Evolutionary conservation across 2,888 invertebrate genomes (phyloP).

Genomic region (Scaptomyza caliginosa): DNA sequence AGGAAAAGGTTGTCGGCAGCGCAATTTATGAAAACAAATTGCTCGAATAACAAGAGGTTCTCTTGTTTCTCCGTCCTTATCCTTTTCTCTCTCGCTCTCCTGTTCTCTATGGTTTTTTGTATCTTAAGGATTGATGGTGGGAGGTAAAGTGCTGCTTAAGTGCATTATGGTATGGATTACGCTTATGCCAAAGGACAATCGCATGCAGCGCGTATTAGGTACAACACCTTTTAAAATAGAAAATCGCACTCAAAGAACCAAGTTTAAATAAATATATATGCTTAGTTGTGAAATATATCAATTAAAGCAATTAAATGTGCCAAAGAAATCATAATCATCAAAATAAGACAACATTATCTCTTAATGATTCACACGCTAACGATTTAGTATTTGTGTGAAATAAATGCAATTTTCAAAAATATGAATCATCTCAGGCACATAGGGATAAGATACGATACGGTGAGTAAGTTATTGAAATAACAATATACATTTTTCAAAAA

Average conservation of each 20-base stretch:
- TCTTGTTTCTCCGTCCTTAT: slow-evolving; percentile 7
- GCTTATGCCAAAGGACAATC: slow-evolving; percentile 17
- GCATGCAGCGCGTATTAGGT: neutral
- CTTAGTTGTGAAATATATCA: too few relatives aligned
- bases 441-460: slow-evolving; percentile 27
- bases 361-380: slow-evolving; percentile 14
- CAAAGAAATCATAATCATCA: neutral
- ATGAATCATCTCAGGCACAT: slow-evolving; percentile 1
- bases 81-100: slow-evolving; percentile 4
- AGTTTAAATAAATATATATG: too few relatives aligned
- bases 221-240: neutral
- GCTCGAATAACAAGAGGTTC: slow-evolving; percentile 68
- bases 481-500: neutral
- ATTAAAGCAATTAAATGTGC: too few relatives aligned
- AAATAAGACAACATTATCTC: slow-evolving; percentile 15
- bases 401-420: neutral
- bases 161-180: slow-evolving; percentile 70
- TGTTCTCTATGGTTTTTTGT: slow-evolving; percentile 47
- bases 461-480: slow-evolving; percentile 13
- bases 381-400: slow-evolving; percentile 6
- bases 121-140: slow-evolving; percentile 46
- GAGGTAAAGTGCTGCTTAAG: slow-evolving; percentile 51
- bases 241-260: neutral
- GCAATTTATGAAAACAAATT: slow-evolving; percentile 75
- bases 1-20: slow-evolving; percentile 29